Conservation (phyloP, 1,140 invertebrate genomes). For the Pectinophora gossypiella region DNA sequence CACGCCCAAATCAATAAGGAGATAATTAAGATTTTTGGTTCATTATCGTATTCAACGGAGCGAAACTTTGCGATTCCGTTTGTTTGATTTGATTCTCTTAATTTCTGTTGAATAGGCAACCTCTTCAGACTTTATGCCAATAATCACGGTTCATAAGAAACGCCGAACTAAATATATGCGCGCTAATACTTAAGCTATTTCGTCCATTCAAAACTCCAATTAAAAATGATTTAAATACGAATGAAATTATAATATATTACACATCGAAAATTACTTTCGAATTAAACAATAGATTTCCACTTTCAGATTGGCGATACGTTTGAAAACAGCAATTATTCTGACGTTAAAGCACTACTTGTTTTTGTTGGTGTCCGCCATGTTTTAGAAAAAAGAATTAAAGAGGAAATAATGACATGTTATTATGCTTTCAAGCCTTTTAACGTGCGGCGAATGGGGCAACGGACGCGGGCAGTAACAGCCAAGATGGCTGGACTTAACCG, state of each 20-base stretch:
- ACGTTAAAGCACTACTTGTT: slow-evolving; percentile 1
- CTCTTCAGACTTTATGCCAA: too few species aligned
- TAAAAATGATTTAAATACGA: too few species aligned
- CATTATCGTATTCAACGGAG: slow-evolving; percentile 24
- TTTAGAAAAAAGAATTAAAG: slow-evolving; percentile 24
- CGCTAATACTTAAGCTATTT: too few species aligned
- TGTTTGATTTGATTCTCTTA: background rate
- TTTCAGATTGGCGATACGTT: background rate
- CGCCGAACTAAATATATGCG: too few species aligned
- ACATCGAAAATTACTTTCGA: too few species aligned
- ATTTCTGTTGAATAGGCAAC: background rate
- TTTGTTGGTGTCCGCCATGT: slow-evolving; percentile 1
- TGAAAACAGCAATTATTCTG: slow-evolving; percentile 1
- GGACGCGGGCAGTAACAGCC: slow-evolving; percentile 21
- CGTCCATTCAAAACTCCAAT: too few species aligned
- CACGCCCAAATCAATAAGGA: slow-evolving; percentile 27
- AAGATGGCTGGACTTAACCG: slow-evolving; percentile 19
- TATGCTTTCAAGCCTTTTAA: slow-evolving; percentile 29
- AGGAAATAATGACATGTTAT: slow-evolving; percentile 47
- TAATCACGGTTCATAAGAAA: too few species aligned
- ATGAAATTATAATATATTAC: too few species aligned
- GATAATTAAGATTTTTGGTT: slow-evolving; percentile 32
- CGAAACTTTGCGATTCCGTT: slow-evolving; percentile 24
- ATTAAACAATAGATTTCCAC: too few species aligned
- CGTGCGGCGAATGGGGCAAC: background rate